Evolutionary conservation across 2,888 invertebrate genomes (phyloP).

Genomic region (Seira ritae): DNA sequence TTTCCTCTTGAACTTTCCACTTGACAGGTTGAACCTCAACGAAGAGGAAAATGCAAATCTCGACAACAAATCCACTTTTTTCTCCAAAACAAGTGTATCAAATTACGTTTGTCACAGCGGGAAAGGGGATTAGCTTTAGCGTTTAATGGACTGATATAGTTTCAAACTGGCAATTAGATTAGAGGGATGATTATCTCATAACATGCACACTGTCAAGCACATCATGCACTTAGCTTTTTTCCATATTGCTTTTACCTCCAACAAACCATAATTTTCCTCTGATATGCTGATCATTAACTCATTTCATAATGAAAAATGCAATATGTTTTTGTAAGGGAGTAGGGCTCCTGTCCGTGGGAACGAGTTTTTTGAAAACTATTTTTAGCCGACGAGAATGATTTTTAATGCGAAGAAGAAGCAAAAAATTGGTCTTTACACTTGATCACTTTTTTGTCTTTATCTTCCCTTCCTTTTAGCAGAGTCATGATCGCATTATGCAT

Average conservation of each 20-base stretch:
- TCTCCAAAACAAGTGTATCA: constrained; percentile 50
- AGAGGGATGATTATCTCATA: constrained; percentile 17
- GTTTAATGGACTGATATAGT: neutral
- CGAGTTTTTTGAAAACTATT: constrained; percentile 43
- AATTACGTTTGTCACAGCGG: constrained; percentile 54
- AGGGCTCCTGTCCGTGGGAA: constrained; percentile 48
- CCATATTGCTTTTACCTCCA: too few species aligned
- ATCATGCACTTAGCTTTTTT: neutral
- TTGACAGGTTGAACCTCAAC: too few species aligned
- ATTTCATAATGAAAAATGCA: constrained; percentile 4
- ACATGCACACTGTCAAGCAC: constrained; percentile 8
- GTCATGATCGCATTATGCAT: constrained; percentile 33
- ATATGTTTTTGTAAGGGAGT: too few species aligned
- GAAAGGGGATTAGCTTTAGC: constrained; percentile 46
- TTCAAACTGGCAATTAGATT: neutral
- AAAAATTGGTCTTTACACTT: constrained; percentile 55
- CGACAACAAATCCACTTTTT: too few species aligned
- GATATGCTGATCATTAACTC: constrained; percentile 47
- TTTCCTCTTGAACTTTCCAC: too few species aligned
- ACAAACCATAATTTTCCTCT: too few species aligned
- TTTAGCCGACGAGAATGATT: constrained; percentile 45
- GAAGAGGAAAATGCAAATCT: too few species aligned
- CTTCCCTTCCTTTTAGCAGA: constrained; percentile 40
- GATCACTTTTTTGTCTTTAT: constrained; percentile 56
- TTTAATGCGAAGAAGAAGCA: constrained; percentile 36